phyloP scores from a whole-genome alignment of 2,797 vertebrate genomes.

The Avahi laniger region DNA sequence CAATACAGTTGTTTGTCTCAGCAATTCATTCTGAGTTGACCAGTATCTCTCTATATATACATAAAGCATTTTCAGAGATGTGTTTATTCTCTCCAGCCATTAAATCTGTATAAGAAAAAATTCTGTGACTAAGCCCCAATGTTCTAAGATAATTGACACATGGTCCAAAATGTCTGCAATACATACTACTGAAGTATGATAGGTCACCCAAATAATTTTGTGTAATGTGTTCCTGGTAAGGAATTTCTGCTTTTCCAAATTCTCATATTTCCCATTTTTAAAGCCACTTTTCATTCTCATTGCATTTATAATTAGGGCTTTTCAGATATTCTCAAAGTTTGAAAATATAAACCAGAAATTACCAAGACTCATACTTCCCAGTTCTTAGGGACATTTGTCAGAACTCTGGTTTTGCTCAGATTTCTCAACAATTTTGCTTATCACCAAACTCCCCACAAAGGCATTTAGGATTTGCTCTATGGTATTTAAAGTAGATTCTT shows the following conservation, averaged over 20 bases:
- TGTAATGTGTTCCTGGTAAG: background rate
- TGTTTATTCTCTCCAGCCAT: background rate
- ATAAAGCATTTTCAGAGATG: constrained; percentile 38
- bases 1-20: background rate
- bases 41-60: background rate
- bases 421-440: constrained; percentile 8
- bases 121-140: background rate
- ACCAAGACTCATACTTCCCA: background rate
- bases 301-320: background rate
- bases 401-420: constrained; percentile 33
- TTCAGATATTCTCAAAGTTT: constrained; percentile 9
- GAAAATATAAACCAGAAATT: constrained; percentile 18
- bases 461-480: background rate
- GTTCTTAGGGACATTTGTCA: background rate
- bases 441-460: background rate
- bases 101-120: background rate
- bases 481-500: background rate
- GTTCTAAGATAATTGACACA: background rate
- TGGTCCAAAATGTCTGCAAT: background rate
- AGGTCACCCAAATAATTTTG: background rate
- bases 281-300: background rate
- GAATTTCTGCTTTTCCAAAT: constrained; percentile 16
- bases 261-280: background rate
- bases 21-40: background rate
- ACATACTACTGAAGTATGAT: background rate